A percentile compares a stretch with the other conserved stretches of the same genome.
Conservation (phyloP, 2,797 vertebrate genomes). For the Chloroceryle inda region DNA sequence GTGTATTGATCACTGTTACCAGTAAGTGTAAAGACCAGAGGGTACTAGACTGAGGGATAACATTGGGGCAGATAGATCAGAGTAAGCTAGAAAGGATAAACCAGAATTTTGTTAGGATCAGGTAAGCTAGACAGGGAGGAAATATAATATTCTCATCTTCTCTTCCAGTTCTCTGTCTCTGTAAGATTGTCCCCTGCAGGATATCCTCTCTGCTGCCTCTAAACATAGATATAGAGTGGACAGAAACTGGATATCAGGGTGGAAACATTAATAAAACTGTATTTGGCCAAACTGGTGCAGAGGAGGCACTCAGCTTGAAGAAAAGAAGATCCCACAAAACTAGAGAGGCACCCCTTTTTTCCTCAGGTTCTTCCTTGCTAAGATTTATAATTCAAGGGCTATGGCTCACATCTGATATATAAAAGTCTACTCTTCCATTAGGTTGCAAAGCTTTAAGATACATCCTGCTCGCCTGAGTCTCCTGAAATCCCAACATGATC, state of each 20-base stretch:
- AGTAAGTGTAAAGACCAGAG: neutral
- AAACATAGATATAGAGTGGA: neutral
- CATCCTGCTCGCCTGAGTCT: neutral
- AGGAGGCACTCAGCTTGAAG: neutral
- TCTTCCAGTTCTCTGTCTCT: neutral
- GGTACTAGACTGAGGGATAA: neutral
- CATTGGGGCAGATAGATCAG: neutral
- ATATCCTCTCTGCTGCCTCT: neutral
- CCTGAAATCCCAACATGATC: constrained; percentile 61
- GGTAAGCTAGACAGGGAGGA: neutral
- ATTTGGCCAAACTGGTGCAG: neutral
- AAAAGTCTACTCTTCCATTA: neutral
- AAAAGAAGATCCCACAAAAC: neutral
- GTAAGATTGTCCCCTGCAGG: neutral
- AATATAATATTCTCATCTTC: neutral
- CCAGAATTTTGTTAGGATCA: neutral
- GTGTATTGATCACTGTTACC: neutral
- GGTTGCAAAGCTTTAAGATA: constrained; percentile 32
- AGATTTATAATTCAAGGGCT: neutral
- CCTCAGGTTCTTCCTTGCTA: neutral
- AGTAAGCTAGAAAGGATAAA: neutral
- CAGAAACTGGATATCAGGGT: neutral
- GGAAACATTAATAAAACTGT: neutral
- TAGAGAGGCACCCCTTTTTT: neutral
- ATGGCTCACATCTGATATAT: neutral